These are phyloP conservation scores for Pao palembangensis DNA, from an alignment of 2,113 vertebrate genomes.

Conservation along the genomic window DNA sequence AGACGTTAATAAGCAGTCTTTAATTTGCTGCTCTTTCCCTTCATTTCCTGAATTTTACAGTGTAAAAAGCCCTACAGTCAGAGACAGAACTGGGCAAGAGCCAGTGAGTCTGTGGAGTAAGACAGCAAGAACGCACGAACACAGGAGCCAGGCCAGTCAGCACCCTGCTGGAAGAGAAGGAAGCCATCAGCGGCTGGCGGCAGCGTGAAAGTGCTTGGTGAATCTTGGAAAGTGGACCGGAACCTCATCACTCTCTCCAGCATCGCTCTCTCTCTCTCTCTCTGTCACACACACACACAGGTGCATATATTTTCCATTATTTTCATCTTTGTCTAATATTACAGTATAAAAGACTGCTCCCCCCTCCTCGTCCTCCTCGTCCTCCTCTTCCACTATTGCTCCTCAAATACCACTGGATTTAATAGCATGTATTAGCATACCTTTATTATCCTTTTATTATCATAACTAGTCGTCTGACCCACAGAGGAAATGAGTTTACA, in stretches of 20 bases:
- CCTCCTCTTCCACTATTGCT: constrained; percentile 31
- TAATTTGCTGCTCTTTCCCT: not conserved
- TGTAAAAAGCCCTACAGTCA: not conserved
- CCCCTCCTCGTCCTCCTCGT: not conserved
- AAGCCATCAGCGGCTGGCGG: constrained; percentile 44
- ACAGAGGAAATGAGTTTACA: constrained; percentile 54
- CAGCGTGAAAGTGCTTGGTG: constrained; percentile 60
- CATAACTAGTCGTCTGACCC: constrained; percentile 65
- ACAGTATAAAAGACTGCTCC: constrained; percentile 19
- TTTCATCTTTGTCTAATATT: constrained; percentile 14
- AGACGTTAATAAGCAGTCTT: not conserved
- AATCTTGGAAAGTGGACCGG: constrained; percentile 53
- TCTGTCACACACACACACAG: constrained; percentile 38
- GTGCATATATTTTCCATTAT: not conserved
- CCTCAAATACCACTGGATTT: constrained; percentile 60
- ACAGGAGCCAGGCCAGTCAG: constrained; percentile 25
- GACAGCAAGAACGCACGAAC: constrained; percentile 37
- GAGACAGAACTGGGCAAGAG: constrained; percentile 1
- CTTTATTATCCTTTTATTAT: constrained; percentile 58
- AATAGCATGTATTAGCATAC: constrained; percentile 45
- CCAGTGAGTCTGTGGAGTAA: constrained; percentile 5
- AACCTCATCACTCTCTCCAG: constrained; percentile 17
- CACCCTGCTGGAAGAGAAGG: constrained; percentile 23
- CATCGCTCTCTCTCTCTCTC: not conserved
- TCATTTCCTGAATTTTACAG: constrained; percentile 1